Evolutionary conservation across 2,113 vertebrate genomes (phyloP).

Genomic region (Tragulus kanchil): DNA sequence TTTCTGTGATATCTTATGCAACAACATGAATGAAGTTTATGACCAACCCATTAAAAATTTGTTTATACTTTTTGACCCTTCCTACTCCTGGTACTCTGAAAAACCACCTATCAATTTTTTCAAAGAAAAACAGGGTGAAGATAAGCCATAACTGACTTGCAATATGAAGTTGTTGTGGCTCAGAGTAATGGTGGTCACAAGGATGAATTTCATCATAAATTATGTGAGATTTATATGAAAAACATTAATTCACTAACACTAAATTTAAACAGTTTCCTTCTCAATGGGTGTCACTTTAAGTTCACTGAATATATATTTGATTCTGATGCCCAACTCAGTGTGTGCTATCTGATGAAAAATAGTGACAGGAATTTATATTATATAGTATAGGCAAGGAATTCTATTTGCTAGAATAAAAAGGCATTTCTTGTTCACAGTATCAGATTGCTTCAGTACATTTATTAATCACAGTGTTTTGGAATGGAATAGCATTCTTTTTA

Average conservation of each 20-base stretch:
- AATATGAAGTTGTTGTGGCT: constrained; percentile 89
- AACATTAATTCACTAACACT: constrained; percentile 89
- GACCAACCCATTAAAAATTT: not conserved
- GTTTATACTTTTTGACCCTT: not conserved
- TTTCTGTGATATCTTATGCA: not conserved
- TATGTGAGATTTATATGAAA: constrained; percentile 93
- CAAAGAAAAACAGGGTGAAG: constrained; percentile 42
- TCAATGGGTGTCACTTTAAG: constrained; percentile 83
- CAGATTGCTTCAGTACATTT: not conserved
- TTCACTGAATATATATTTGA: constrained; percentile 81
- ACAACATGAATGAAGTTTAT: not conserved
- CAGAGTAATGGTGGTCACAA: constrained; percentile 87
- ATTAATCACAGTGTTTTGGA: not conserved
- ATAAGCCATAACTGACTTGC: not conserved
- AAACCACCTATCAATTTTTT: constrained; percentile 33
- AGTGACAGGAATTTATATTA: constrained; percentile 34
- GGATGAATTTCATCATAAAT: constrained; percentile 87
- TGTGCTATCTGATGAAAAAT: constrained; percentile 75
- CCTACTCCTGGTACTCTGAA: not conserved
- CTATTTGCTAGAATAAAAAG: not conserved
- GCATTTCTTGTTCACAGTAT: not conserved
- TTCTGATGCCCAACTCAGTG: constrained; percentile 71
- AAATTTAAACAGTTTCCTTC: constrained; percentile 88
- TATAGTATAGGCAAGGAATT: not conserved
- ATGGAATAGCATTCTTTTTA: not conserved